Conservation (phyloP, 2,797 vertebrate genomes). For the Cichlasoma orientale region DNA sequence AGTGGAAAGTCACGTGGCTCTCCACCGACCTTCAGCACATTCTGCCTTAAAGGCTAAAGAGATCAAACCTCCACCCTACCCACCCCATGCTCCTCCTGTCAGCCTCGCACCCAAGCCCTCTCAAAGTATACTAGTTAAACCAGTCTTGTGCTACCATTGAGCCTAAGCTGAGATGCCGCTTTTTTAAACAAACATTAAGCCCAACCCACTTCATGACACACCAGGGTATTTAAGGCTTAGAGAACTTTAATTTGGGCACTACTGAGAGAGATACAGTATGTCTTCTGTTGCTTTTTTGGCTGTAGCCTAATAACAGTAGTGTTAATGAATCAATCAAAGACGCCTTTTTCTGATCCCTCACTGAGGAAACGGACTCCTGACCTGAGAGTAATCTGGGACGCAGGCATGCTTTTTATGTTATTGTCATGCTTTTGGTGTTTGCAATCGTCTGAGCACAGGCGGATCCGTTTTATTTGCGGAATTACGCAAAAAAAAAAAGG, state of each 20-base stretch:
- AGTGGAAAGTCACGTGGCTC: constrained; percentile 25
- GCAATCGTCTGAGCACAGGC: neutral
- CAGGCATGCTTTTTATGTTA: neutral
- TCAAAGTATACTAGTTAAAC: constrained; percentile 15
- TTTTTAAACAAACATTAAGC: neutral
- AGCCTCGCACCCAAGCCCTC: constrained; percentile 8
- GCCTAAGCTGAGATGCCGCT: neutral
- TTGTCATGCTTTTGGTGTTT: neutral
- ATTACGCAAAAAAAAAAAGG: constrained; percentile 12
- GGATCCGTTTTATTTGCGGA: neutral
- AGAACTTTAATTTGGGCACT: no score
- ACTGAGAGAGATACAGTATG: no score
- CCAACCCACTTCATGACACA: neutral
- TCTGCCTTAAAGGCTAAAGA: constrained; percentile 59
- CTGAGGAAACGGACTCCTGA: neutral
- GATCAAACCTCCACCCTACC: constrained; percentile 1
- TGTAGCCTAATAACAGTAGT: neutral
- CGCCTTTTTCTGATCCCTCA: fast-evolving
- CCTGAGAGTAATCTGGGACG: neutral
- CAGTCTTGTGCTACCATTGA: constrained; percentile 3
- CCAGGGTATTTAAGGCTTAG: no score
- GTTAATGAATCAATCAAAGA: neutral
- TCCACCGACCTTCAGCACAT: constrained; percentile 40
- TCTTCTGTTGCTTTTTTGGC: no score
- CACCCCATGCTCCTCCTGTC: neutral